A percentile compares a stretch with the other conserved stretches of the same genome.
These are phyloP conservation scores for Acanthosepion esculentum DNA, from an alignment of 2,888 invertebrate genomes.

Conservation along the genomic window DNA sequence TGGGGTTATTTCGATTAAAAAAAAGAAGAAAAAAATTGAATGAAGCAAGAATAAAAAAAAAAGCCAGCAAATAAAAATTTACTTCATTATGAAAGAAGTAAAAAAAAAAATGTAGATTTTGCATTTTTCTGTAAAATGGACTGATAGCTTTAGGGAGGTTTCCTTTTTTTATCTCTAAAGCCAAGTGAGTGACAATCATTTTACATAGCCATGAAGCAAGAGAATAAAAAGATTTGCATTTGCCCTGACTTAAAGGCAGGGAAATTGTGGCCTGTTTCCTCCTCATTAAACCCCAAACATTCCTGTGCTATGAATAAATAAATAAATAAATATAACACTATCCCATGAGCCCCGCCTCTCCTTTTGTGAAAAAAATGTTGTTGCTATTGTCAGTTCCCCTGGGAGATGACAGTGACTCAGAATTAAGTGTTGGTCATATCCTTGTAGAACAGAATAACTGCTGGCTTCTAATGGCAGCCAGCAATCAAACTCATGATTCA, in stretches of 20 bases:
- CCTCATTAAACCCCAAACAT: background rate
- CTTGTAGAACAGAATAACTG: background rate
- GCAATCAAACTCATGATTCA: background rate
- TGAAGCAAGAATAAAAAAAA: too few species aligned
- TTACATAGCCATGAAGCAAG: background rate
- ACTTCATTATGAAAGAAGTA: background rate
- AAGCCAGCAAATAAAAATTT: too few species aligned
- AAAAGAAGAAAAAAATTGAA: too few species aligned
- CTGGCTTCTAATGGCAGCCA: too few species aligned
- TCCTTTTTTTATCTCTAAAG: background rate
- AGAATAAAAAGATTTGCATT: background rate
- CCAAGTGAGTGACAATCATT: background rate
- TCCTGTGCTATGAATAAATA: background rate
- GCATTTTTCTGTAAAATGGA: background rate
- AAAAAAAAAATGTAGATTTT: background rate
- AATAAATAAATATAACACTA: background rate
- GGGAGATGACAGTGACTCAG: background rate
- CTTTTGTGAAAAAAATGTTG: background rate
- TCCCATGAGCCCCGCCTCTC: background rate
- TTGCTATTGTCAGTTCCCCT: background rate
- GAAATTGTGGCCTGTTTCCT: background rate
- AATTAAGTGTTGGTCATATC: background rate
- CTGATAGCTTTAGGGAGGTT: background rate
- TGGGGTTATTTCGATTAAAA: too few species aligned
- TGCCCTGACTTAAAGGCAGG: background rate